phyloP scores from a whole-genome alignment of 2,888 invertebrate species.

The Caenorhabditis macrosperma region DNA sequence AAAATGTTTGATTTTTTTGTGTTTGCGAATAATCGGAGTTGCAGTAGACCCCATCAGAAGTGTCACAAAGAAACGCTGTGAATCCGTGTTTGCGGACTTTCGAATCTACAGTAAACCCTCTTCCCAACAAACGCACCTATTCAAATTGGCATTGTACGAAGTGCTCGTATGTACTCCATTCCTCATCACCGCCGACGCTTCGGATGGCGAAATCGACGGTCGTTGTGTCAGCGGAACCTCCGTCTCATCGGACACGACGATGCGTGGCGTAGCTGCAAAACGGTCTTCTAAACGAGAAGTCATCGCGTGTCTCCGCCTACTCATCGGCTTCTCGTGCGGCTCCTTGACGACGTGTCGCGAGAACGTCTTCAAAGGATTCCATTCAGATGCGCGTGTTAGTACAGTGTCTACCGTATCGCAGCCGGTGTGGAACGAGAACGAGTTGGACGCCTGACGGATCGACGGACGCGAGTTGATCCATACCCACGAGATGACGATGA shows the following conservation, averaged over 20 bases:
- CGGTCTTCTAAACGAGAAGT: background rate
- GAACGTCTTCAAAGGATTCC: constrained; percentile 70
- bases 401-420: constrained; percentile 75
- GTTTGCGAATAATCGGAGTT: no score
- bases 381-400: constrained; percentile 68
- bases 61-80: no score
- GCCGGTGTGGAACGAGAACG: constrained; percentile 69
- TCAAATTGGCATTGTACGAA: constrained; percentile 71
- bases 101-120: background rate
- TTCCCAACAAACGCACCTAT: no score
- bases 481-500: constrained; percentile 78
- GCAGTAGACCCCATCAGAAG: no score
- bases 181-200: constrained; percentile 65
- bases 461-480: constrained; percentile 77
- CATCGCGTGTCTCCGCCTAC: constrained; percentile 15
- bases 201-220: constrained; percentile 64
- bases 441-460: constrained; percentile 52
- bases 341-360: constrained; percentile 51
- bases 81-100: no score
- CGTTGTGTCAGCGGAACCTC: constrained; percentile 63
- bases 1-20: no score
- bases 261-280: constrained; percentile 63
- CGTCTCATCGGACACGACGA: constrained; percentile 68
- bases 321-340: constrained; percentile 28
- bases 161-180: constrained; percentile 69